Percentiles rank a stretch among this genome's conserved stretches.
These are phyloP conservation scores for Platygyra sinensis DNA, from an alignment of 64 coral and sea anemone genomes.

Conservation along the genomic window DNA sequence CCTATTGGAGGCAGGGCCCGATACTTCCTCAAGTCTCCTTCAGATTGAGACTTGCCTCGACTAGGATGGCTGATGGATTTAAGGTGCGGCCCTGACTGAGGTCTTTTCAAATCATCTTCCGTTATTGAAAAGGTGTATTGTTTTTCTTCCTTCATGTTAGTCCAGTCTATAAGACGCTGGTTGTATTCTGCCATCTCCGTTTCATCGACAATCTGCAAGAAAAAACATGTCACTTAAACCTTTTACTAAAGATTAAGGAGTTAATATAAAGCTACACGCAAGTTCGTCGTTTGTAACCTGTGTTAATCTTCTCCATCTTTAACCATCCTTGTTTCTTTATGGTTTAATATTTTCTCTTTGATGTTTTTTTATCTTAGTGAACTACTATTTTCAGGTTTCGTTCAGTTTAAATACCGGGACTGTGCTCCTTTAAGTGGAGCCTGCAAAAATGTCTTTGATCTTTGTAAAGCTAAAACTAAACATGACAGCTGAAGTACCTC, in stretches of 20 bases:
- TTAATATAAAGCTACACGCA: no score
- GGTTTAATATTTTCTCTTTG: no score
- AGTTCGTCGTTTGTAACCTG: no score
- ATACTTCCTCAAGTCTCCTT: slow-evolving; percentile 89
- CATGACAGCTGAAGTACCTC: slow-evolving; percentile 44
- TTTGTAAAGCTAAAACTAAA: not conserved
- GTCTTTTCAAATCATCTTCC: slow-evolving; percentile 72
- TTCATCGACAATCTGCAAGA: slow-evolving; percentile 85
- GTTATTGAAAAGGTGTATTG: slow-evolving; percentile 95
- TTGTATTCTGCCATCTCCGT: slow-evolving; percentile 95
- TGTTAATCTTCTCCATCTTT: no score
- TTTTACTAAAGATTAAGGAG: no score
- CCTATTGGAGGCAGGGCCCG: slow-evolving; percentile 83
- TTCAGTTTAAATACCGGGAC: no score
- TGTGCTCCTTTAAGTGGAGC: no score
- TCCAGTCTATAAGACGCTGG: slow-evolving; percentile 87
- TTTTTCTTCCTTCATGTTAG: slow-evolving; percentile 85
- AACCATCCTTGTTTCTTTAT: no score
- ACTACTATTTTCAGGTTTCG: no score
- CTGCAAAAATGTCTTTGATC: no score
- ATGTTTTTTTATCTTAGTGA: no score
- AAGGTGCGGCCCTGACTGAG: slow-evolving; percentile 64
- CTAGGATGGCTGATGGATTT: slow-evolving; percentile 44
- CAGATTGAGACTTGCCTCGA: slow-evolving; percentile 72
- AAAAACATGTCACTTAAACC: not conserved